Base-by-base conservation (phyloP, 2,797 vertebrate species). In the Masticophis lateralis region DNA sequence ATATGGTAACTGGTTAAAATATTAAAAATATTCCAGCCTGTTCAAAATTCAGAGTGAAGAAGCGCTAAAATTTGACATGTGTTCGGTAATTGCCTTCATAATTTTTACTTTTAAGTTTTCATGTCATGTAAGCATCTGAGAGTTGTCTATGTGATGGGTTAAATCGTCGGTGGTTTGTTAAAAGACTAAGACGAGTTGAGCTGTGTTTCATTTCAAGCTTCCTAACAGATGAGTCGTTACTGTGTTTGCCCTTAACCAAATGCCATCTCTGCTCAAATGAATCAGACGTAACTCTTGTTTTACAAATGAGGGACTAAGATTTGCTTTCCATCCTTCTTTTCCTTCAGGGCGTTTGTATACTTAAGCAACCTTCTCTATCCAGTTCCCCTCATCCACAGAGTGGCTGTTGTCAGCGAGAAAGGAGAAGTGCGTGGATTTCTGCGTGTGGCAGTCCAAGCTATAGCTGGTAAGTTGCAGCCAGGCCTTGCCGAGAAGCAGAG, bases 331-430 rank as follows among this genome's bases (percentile, higher is more conserved):
- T 37, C 66, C 1, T 25, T 69, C 13, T 55, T 55, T 94, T 95
- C 0, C 90, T 16, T 86, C 97, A 99, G 99, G 97, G 99, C 99
- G 0, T 99, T 99, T 89, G 99, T 99, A 69, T 99, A 99, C 98
- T 98, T 99, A 97, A 99, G 99, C 98, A 99, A 99, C 95, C 98
- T 99, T 94, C 98, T 99, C 63, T 99, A 99, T 96, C 99, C 99
- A 0, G 99, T 99, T 83, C 99, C 99, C 27, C 98, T 99, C 96
- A 99, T 99, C 95, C 99, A 99, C 97, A 98, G 98, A 91, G 99
- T 99, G 95, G 99, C 99, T 94, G 97, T 99, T 94, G 99, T 99
- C 95, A 99, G 99, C 0, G 99, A 99, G 98, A 99, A 99, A 93
- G 99, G 99, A 0, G 99, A 99, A 14, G 99, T 99, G 25, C 98